A percentile compares a stretch with the other conserved stretches of the same genome.
These are phyloP conservation scores for Salticus scenicus DNA, from an alignment of 2,888 invertebrate genomes.

Conservation along the genomic window DNA sequence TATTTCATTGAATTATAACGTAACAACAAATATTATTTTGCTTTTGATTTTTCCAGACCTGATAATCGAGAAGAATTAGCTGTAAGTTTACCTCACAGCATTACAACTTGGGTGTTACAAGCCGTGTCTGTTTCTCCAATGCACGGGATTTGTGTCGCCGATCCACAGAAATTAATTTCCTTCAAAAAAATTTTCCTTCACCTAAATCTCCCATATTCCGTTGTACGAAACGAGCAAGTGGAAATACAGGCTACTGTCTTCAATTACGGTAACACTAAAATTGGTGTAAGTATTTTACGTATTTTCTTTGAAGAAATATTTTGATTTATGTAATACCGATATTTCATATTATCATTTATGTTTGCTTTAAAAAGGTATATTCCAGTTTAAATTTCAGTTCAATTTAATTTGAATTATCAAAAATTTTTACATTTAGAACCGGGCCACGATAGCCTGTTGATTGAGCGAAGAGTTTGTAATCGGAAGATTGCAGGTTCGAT, in stretches of 20 bases:
- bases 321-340: too few species aligned
- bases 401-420: too few species aligned
- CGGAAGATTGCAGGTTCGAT: too few species aligned
- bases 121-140: conserved; percentile 68
- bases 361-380: too few species aligned
- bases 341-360: too few species aligned
- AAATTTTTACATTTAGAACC: too few species aligned
- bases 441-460: too few species aligned
- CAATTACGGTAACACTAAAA: conserved; percentile 66
- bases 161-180: conserved; percentile 65
- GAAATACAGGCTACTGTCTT: conserved; percentile 72
- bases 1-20: too few species aligned
- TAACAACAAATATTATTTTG: too few species aligned
- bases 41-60: conserved; percentile 26
- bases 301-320: too few species aligned
- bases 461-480: too few species aligned
- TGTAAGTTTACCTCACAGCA: conserved; percentile 71
- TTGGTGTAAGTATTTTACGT: conserved; percentile 54
- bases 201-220: conserved; percentile 71
- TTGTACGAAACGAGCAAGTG: conserved; percentile 72
- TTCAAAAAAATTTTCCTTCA: conserved; percentile 72
- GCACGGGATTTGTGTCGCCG: conserved; percentile 71
- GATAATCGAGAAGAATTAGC: conserved; percentile 31
- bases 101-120: conserved; percentile 72
- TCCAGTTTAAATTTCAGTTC: too few species aligned